Conservation (phyloP, 2,888 invertebrate species). For the Beris morrisii region DNA sequence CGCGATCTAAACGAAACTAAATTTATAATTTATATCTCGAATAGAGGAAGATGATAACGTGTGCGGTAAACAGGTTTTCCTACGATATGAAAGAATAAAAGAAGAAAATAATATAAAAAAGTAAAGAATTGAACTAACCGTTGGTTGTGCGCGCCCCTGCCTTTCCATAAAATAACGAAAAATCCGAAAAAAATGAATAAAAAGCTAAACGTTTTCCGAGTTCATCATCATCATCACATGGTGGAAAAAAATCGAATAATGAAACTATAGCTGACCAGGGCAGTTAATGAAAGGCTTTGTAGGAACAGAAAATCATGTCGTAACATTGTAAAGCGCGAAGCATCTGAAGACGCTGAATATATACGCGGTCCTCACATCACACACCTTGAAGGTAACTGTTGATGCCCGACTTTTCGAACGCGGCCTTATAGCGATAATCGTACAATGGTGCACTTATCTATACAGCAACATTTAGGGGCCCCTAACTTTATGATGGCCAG, state of each 20-base stretch:
- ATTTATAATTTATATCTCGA: conserved; percentile 22
- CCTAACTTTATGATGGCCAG: background rate
- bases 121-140: conserved; percentile 34
- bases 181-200: background rate
- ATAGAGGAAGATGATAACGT: conserved; percentile 13
- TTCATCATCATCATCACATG: background rate
- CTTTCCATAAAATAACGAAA: conserved; percentile 8
- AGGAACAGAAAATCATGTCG: conserved; percentile 32
- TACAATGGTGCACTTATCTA: too few species aligned
- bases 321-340: conserved; percentile 16
- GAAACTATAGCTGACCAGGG: conserved; percentile 15
- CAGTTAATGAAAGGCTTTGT: conserved; percentile 34
- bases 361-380: background rate
- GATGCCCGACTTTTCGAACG: background rate
- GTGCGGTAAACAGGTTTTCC: conserved; percentile 30
- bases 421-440: too few species aligned
- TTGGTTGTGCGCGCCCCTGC: background rate
- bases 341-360: background rate
- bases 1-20: conserved; percentile 11
- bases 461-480: too few species aligned
- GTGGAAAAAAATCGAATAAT: conserved; percentile 7
- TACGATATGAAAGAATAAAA: too few species aligned
- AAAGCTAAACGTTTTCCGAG: background rate
- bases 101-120: conserved; percentile 12
- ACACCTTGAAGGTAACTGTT: conserved; percentile 6